Base-by-base conservation (phyloP, 2,113 vertebrate species). In the Eptesicus fuscus region DNA sequence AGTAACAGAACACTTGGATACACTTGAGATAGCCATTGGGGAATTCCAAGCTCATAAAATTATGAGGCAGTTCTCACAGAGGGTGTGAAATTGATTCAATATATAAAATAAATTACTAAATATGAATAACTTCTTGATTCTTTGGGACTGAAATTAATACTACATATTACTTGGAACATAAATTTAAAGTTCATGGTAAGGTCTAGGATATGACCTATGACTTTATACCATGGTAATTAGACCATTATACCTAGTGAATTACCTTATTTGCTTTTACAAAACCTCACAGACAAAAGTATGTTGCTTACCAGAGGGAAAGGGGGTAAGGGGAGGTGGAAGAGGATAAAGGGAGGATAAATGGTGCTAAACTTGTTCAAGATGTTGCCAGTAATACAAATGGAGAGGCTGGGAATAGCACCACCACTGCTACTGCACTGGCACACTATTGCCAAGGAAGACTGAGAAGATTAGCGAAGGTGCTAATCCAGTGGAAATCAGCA, bases 141-240 rank as follows among this genome's bases (percentile, higher is more conserved):
- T 91, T 82, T 91, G 28, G 59, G 96, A 85, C 78, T 70, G 35
- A 97, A 96, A 91, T 79, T 91, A 77, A 76, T 93, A 49, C 42
- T 91, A 63, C 76, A 83, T 83, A 59, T 95, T 70, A 91, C 42
- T 86, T 40, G n/a, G 20, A 85, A 90, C 61, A 94, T 77, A 84
- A 90, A 94, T 40, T 90, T 40, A 74, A 61, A 96, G 83, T 92
- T 91, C 83, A 94, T 10, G 25, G 23, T 59, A 74, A 95, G 78
- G 44, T 74, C 78, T 49, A 91, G 37, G 74, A 67, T 67, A 83
- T 78, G 37, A 23, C 14, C 63, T 10, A 49, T 70, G 37, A 94
- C 44, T 20, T 90, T 92, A 61, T 79, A 74, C 30, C 18, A 65
- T 89, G 47, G 59, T 37, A 67, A 80, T 78, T 49, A 88, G 44